Conservation (phyloP, 2,113 vertebrate species). For the Glareola pratincola region DNA sequence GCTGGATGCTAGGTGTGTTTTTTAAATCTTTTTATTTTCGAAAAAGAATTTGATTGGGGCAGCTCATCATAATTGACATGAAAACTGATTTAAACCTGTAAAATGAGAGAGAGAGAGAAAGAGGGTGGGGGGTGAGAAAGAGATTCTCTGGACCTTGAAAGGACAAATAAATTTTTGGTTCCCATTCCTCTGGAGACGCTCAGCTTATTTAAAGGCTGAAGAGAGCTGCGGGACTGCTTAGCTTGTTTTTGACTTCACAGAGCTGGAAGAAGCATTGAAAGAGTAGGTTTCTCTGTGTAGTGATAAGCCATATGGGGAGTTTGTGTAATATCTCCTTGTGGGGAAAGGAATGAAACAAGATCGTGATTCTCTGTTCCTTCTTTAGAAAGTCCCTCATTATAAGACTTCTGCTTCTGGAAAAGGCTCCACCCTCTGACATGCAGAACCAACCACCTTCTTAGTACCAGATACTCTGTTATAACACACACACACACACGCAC, state of each 20-base stretch:
- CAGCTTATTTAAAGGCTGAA: neutral
- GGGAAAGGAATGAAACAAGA: constrained; percentile 7
- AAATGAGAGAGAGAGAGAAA: neutral
- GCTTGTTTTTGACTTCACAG: constrained; percentile 16
- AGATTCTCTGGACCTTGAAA: neutral
- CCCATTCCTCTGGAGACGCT: neutral
- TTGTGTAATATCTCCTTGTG: constrained; percentile 7
- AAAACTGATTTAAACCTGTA: neutral
- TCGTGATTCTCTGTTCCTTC: constrained; percentile 6
- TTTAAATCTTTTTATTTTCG: neutral
- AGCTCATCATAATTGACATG: neutral
- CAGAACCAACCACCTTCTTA: neutral
- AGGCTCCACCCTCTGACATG: neutral
- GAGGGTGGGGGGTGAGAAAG: neutral
- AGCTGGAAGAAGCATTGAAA: neutral
- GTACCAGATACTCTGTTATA: neutral
- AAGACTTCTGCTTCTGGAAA: neutral
- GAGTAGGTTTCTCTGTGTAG: constrained; percentile 8
- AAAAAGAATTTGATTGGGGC: neutral
- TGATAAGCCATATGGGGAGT: constrained; percentile 28
- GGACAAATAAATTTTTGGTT: neutral
- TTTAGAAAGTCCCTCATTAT: constrained; percentile 21
- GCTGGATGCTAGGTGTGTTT: neutral
- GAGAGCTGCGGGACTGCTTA: neutral
- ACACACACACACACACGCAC: neutral